Base-by-base conservation (phyloP, 2,113 vertebrate species). In the Heliornis fulica region DNA sequence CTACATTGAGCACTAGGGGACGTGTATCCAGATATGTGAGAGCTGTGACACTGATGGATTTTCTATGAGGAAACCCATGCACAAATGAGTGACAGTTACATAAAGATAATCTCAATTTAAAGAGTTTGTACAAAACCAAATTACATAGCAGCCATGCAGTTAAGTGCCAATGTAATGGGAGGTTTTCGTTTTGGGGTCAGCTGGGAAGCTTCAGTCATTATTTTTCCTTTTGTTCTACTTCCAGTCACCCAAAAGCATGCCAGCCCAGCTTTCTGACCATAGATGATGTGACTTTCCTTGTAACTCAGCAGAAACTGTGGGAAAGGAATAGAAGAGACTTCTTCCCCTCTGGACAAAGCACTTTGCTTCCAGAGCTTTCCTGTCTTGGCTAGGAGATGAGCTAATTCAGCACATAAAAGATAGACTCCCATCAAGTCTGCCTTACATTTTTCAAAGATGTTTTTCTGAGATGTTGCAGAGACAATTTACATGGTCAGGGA, bases 371-470 rank as follows among this genome's bases (percentile, higher is more conserved):
- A 81, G 75, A 90, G 51, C 32, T 83, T 83, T 94, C 79, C 66
- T 89, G 54, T 51, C 82, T 80, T 95, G 92, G 87, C 71, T 92
- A 71, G 63, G 59, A 90, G 78, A 86, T 29, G 26, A 96, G 71
- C 78, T 90, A 93, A 90, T 26, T 95, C 85, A 95, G 94, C 93
- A 88, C 87, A 90, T 63, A 74, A 83, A 80, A 68, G 23, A 87
- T 2, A 88, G 40, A 45, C 50, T 90, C 70, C 70, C 63, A 66
- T 79, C 74, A 77, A 91, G 50, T 10, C 70, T 78, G 83, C 53
- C 59, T 69, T 87, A 60, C 23, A 20, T 74, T 90, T 89, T 83
- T 32, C 82, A 81, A 69, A 82, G 69, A 29, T 81, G 31, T 63
- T 65, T 46, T 80, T 66, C 54, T 2, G 1, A 74, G 54, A 19